Percentiles rank a stretch among this genome's conserved stretches.
Evolutionary conservation across 1,140 invertebrate species (phyloP).

Genomic region (Megalopta genalis): DNA sequence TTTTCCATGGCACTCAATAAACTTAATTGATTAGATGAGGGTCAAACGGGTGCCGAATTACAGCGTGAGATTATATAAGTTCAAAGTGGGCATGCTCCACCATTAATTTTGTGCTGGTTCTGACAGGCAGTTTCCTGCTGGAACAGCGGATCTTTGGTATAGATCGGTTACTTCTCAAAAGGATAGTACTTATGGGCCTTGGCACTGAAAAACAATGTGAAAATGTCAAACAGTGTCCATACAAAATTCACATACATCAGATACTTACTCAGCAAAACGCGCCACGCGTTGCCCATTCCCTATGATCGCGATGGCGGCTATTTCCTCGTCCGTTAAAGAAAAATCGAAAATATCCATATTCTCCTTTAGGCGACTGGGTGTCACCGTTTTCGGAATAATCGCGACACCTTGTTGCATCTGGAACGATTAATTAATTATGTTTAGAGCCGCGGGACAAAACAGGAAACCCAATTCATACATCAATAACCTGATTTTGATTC

Average conservation of each 20-base stretch:
- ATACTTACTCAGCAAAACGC: constrained; percentile 58
- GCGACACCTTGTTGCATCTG: constrained; percentile 68
- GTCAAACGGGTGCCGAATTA: constrained; percentile 43
- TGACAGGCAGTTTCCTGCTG: constrained; percentile 46
- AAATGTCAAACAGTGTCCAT: neutral
- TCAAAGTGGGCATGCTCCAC: constrained; percentile 41
- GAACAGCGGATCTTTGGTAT: neutral
- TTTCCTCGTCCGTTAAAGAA: constrained; percentile 83
- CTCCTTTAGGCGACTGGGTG: constrained; percentile 84
- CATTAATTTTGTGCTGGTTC: constrained; percentile 36
- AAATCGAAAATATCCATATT: constrained; percentile 90
- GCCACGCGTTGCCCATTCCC: constrained; percentile 65
- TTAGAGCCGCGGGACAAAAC: neutral
- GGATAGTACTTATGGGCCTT: constrained; percentile 68
- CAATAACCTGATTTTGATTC: neutral
- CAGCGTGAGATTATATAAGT: constrained; percentile 33
- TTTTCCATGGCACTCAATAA: constrained; percentile 50
- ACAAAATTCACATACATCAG: neutral
- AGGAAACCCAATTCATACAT: neutral
- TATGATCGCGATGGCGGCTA: constrained; percentile 68
- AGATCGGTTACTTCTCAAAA: constrained; percentile 42
- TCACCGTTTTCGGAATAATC: constrained; percentile 88
- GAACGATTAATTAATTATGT: neutral
- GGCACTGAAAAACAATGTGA: constrained; percentile 60
- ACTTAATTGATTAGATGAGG: constrained; percentile 52